Percentiles rank a stretch among this genome's conserved stretches.
Evolutionary conservation across 2,888 invertebrate genomes (phyloP).

Genomic region (Tetrapedia diversipes): DNA sequence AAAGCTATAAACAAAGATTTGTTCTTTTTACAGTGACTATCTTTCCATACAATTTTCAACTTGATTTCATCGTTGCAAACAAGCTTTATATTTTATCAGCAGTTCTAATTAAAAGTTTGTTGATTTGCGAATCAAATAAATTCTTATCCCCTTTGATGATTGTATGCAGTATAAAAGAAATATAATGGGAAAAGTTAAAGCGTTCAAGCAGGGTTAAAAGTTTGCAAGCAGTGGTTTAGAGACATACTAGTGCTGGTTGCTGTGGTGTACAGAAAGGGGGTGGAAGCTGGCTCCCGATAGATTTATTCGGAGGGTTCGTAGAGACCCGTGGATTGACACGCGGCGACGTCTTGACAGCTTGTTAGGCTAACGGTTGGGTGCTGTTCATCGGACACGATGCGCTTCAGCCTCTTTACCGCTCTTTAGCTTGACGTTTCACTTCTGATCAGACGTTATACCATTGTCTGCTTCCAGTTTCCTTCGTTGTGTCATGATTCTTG

Average conservation of each 20-base stretch:
- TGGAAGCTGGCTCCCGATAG: constrained; percentile 52
- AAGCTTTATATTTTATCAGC: too few species aligned
- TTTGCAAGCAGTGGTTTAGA: constrained; percentile 51
- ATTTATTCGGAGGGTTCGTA: constrained; percentile 72
- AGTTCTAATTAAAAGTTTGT: background rate
- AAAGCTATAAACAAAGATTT: too few species aligned
- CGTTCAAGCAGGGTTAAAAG: constrained; percentile 25
- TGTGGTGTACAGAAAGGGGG: constrained; percentile 19
- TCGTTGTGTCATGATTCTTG: constrained; percentile 2
- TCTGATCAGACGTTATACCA: constrained; percentile 55
- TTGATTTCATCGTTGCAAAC: too few species aligned
- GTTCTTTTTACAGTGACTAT: too few species aligned
- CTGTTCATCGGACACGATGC: constrained; percentile 66
- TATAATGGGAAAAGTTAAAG: constrained; percentile 23
- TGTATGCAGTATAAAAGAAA: background rate
- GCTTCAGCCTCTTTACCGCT: constrained; percentile 72
- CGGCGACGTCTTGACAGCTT: constrained; percentile 83
- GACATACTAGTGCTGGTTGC: constrained; percentile 21
- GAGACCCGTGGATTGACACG: constrained; percentile 81
- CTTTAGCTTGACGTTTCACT: constrained; percentile 70
- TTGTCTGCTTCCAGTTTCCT: constrained; percentile 31
- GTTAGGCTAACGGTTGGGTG: constrained; percentile 78
- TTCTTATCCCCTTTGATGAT: too few species aligned
- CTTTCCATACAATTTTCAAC: too few species aligned
- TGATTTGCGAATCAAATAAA: background rate